These are phyloP conservation scores for Zaprionus davidi DNA, from an alignment of 1,140 invertebrate species.

Conservation along the genomic window DNA sequence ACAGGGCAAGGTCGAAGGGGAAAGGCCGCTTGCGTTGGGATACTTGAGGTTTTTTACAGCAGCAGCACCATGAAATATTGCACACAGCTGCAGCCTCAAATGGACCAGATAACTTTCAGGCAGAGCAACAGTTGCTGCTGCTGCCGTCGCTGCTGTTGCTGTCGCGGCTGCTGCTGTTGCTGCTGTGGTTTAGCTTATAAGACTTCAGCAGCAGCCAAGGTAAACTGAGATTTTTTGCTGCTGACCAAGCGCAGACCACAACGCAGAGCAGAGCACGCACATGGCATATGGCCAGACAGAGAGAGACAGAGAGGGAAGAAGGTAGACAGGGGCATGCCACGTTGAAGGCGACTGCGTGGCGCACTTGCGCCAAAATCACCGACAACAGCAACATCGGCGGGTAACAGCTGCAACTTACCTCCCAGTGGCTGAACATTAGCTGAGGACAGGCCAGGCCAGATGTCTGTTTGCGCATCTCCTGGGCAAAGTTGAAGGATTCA, in stretches of 20 bases:
- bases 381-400: background rate
- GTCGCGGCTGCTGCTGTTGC: slow-evolving; percentile 44
- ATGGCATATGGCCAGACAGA: slow-evolving; percentile 64
- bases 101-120: slow-evolving; percentile 80
- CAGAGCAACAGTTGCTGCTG: slow-evolving; percentile 63
- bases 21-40: slow-evolving; percentile 37
- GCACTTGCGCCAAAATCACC: slow-evolving; percentile 52
- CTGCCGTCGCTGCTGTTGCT: slow-evolving; percentile 31
- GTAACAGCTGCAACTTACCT: slow-evolving; percentile 87
- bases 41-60: slow-evolving; percentile 18
- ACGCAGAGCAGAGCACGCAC: slow-evolving; percentile 45
- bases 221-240: slow-evolving; percentile 72
- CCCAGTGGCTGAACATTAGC: slow-evolving; percentile 98
- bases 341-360: slow-evolving; percentile 33
- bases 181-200: slow-evolving; percentile 75
- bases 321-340: slow-evolving; percentile 5
- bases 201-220: slow-evolving; percentile 67
- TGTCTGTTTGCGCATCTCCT: slow-evolving; percentile 96
- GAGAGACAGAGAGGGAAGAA: too few relatives aligned
- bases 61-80: slow-evolving; percentile 32
- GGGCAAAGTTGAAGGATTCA: slow-evolving; percentile 97
- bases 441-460: slow-evolving; percentile 98
- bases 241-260: slow-evolving; percentile 62
- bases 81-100: slow-evolving; percentile 76
- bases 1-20: slow-evolving; percentile 47